Conservation (phyloP, 2,797 vertebrate species). For the Rhinichthys osculus region DNA sequence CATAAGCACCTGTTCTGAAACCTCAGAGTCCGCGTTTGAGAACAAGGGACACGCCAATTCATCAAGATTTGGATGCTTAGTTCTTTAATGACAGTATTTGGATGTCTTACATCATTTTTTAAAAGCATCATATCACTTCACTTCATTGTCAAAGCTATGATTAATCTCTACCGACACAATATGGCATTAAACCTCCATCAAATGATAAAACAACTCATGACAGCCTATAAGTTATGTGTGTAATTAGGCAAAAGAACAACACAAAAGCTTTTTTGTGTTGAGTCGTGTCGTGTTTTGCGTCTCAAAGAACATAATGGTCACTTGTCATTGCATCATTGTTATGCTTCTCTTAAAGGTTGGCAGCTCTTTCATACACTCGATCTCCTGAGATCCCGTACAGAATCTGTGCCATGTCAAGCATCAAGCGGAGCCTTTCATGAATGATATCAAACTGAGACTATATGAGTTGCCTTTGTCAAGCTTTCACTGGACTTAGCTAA, state of each 20-base stretch:
- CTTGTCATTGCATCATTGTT: background rate
- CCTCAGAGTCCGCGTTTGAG: background rate
- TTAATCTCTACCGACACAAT: slow-evolving; percentile 25
- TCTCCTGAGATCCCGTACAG: background rate
- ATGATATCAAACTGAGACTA: slow-evolving; percentile 6
- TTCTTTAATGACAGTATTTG: slow-evolving; percentile 30
- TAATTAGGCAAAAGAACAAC: slow-evolving; percentile 17
- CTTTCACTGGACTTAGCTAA: background rate
- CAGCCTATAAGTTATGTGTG: slow-evolving; percentile 21
- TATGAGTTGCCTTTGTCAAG: slow-evolving; percentile 16
- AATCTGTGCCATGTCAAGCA: background rate
- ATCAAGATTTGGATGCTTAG: slow-evolving; percentile 22
- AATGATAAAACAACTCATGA: slow-evolving; percentile 7
- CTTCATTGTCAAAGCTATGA: slow-evolving; percentile 31
- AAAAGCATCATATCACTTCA: slow-evolving; percentile 20
- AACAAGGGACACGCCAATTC: slow-evolving; percentile 14
- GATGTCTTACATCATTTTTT: slow-evolving; percentile 1
- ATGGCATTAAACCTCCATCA: slow-evolving; percentile 8
- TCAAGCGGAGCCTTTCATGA: background rate
- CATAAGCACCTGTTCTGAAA: background rate
- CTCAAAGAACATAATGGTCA: background rate
- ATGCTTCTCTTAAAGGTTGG: background rate
- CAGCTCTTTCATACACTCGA: background rate
- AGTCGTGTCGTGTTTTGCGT: background rate
- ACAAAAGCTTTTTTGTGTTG: background rate